Conservation (phyloP, 2,113 vertebrate genomes). For the Bolborhynchus lineola region DNA sequence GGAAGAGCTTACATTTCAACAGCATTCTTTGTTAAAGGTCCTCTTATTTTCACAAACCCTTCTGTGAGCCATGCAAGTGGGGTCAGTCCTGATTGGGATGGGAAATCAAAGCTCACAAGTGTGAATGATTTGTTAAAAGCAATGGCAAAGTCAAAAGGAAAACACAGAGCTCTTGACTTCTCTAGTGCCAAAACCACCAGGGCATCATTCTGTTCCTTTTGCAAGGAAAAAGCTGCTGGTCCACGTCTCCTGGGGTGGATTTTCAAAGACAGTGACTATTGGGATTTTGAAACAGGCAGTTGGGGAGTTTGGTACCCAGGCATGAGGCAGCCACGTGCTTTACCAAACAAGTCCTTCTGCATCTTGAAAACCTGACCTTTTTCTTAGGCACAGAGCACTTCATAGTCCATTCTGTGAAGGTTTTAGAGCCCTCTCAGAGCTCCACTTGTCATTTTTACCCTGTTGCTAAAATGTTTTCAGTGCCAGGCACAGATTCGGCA, state of each 20-base stretch:
- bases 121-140: background rate
- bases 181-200: background rate
- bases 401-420: rapidly evolving
- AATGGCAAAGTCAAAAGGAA: background rate
- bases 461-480: background rate
- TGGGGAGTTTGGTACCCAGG: background rate
- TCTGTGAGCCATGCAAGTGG: rapidly evolving
- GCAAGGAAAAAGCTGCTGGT: background rate
- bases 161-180: background rate
- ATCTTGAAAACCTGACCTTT: background rate
- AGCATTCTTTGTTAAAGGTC: background rate
- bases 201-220: background rate
- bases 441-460: background rate
- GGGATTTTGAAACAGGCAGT: background rate
- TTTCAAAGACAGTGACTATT: background rate
- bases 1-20: background rate
- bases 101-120: background rate
- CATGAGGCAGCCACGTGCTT: background rate
- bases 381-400: background rate
- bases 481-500: background rate
- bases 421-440: background rate
- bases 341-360: background rate
- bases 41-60: background rate
- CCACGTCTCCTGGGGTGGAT: background rate
- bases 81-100: background rate